These are phyloP conservation scores for Clarias batrachus DNA, from an alignment of 2,113 vertebrate genomes.

Conservation along the genomic window DNA sequence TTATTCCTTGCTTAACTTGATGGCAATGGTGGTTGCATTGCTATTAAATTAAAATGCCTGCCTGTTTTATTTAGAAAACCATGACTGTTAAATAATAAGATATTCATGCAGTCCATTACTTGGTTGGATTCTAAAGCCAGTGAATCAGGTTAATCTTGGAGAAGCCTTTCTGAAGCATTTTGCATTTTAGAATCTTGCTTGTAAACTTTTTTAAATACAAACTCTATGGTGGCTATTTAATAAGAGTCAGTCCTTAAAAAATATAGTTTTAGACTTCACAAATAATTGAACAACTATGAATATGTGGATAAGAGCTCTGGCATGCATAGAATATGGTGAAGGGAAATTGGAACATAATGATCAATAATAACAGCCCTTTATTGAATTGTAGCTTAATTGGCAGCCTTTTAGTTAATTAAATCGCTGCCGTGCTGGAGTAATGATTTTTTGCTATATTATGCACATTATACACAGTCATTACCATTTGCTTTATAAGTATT, in stretches of 20 bases:
- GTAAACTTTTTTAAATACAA: neutral
- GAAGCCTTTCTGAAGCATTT: neutral
- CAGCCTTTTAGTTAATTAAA: conserved; percentile 73
- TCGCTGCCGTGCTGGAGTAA: conserved; percentile 56
- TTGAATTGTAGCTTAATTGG: conserved; percentile 62
- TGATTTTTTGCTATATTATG: conserved; percentile 58
- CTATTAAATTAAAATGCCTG: conserved; percentile 11
- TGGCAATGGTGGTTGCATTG: conserved; percentile 66
- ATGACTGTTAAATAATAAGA: conserved; percentile 4
- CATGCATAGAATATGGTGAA: conserved; percentile 49
- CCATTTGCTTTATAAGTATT: conserved; percentile 39
- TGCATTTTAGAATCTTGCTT: neutral
- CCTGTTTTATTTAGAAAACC: conserved; percentile 11
- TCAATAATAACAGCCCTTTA: conserved; percentile 68
- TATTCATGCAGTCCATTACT: neutral
- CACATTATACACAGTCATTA: conserved; percentile 39
- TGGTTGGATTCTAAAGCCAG: neutral
- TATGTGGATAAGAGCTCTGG: neutral
- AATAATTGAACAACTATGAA: neutral
- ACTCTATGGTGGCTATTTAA: neutral
- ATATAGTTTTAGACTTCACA: neutral
- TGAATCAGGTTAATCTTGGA: neutral
- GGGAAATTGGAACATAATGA: conserved; percentile 64
- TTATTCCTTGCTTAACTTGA: conserved; percentile 63
- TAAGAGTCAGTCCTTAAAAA: neutral